Conservation (phyloP, 2,113 vertebrate species). For the Cheirogaleus medius region DNA sequence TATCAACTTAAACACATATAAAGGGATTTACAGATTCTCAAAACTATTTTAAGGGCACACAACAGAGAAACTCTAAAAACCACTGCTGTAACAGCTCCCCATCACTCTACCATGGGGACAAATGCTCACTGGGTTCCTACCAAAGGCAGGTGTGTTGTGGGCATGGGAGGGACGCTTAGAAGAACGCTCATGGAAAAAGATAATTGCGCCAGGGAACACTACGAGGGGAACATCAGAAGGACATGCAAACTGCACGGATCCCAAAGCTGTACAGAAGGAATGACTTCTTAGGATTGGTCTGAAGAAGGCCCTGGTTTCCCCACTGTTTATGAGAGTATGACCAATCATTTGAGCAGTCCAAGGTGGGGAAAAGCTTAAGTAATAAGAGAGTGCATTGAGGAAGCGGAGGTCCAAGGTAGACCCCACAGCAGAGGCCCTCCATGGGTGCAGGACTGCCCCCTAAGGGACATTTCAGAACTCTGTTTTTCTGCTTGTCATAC, state of each 20-base stretch:
- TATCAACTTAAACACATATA: background rate
- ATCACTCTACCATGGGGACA: background rate
- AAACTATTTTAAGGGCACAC: background rate
- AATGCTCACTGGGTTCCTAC: background rate
- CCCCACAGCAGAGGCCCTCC: background rate
- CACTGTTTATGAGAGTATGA: background rate
- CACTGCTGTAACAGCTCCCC: background rate
- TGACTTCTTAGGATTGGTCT: background rate
- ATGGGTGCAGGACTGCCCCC: background rate
- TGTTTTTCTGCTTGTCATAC: background rate
- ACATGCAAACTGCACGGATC: background rate
- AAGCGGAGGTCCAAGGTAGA: background rate
- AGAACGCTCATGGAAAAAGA: background rate
- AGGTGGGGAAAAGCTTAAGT: background rate
- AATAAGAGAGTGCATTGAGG: background rate
- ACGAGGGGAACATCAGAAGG: background rate
- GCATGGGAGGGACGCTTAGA: rapidly evolving
- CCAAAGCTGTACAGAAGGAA: background rate
- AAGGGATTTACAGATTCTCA: background rate
- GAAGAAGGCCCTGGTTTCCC: background rate
- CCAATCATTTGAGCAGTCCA: background rate
- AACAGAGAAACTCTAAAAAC: background rate
- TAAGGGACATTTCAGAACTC: background rate
- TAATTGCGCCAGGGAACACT: rapidly evolving
- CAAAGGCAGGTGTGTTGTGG: rapidly evolving